A percentile compares a stretch with the other conserved stretches of the same genome.
Evolutionary conservation across 2,888 invertebrate genomes (phyloP).

Genomic region (Calliphora vomitoria): DNA sequence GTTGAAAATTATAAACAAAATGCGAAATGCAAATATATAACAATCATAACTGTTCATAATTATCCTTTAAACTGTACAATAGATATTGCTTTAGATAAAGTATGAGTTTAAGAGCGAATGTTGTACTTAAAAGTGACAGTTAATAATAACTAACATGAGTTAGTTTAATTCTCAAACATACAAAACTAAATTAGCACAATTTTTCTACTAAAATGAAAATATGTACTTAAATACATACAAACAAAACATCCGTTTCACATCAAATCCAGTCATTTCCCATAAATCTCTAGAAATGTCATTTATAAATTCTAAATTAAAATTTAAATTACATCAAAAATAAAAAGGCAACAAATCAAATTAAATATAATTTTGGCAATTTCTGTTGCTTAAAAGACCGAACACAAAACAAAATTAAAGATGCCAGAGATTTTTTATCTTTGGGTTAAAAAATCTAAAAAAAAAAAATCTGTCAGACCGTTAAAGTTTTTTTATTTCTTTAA

Average conservation of each 20-base stretch:
- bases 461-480: neutral
- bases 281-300: neutral
- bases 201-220: neutral
- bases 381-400: neutral
- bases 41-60: too few relatives aligned
- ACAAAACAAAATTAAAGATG: neutral
- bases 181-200: neutral
- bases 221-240: too few relatives aligned
- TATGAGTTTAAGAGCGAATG: too few relatives aligned
- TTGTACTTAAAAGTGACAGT: too few relatives aligned
- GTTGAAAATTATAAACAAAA: too few relatives aligned
- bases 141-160: too few relatives aligned
- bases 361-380: neutral
- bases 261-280: neutral
- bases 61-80: too few relatives aligned
- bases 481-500: neutral
- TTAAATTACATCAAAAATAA: slow-evolving; percentile 13
- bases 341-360: slow-evolving; percentile 6
- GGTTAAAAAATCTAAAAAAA: neutral
- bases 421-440: neutral
- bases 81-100: too few relatives aligned
- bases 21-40: too few relatives aligned
- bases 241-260: neutral
- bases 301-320: neutral
- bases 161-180: neutral